Base-by-base conservation (phyloP, 2,888 invertebrate species). In the Stenichneumon culpator region DNA sequence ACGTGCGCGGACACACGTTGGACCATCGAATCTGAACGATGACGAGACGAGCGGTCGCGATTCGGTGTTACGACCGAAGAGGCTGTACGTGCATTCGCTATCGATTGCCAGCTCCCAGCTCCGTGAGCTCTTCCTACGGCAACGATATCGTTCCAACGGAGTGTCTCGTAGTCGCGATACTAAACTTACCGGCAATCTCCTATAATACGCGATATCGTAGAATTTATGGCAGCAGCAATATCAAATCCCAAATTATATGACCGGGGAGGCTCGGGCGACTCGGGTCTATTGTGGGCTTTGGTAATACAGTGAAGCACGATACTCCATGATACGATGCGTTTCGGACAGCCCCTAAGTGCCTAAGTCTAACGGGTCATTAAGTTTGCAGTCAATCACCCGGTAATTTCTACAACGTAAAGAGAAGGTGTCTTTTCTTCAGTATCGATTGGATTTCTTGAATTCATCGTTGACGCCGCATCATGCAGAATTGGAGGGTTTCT, bases 21-120 rank as follows among this genome's bases (percentile, higher is more conserved):
- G 44, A 65, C 69, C 65, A 74, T 82, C 69, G 68, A 70, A 78
- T 82, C 74, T 47, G 78, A 83, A 73, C 63, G 68, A 63, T 47
- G 78, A 50, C 47, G 44, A 54, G 74, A 74, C 44, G 50, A 69
- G 25, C 47, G 81, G 78, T 84, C 84, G 82, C 81, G 78, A 82
- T 63, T 68, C 73, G 54, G 44, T 70, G 81, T 79, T 69, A 78
- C 84, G 44, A 63, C 52, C 77, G 74, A 82, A 78, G 54, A 82
- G 77, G 22, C 69, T 25, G 65, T 65, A 84, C 84, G 84, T 84
- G 81, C 69, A 65, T 54, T 74, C 52, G 54, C 81, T 79, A 79
- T 84, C 84, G 78, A 84, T 79, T 74, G 78, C 44, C 3, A 73
- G 73, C 36, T 50, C 60, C 16, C 63, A 16, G 32, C 57, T 60